Evolutionary conservation across 2,797 vertebrate genomes (phyloP).

Genomic region (Neosalanx taihuensis): DNA sequence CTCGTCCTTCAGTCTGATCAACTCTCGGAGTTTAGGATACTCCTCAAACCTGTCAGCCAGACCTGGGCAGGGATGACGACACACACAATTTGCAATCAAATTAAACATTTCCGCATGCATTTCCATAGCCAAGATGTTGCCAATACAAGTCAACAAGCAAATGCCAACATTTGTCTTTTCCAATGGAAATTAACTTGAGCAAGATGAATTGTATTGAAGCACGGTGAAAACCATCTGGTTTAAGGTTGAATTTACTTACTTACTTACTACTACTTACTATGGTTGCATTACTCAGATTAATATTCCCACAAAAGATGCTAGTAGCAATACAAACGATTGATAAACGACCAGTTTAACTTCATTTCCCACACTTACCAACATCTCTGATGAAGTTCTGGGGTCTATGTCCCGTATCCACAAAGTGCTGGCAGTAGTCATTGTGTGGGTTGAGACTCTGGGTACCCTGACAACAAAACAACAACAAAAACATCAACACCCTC

Average conservation of each 20-base stretch:
- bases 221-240: no score
- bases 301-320: background rate
- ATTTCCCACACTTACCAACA: slow-evolving; percentile 79
- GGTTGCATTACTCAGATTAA: background rate
- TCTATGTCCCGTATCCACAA: slow-evolving; percentile 95
- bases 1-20: slow-evolving; percentile 96
- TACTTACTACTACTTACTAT: no score
- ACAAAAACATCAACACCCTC: background rate
- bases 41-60: slow-evolving; percentile 98
- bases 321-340: background rate
- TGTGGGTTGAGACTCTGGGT: slow-evolving; percentile 97
- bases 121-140: no score
- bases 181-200: no score
- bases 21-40: slow-evolving; percentile 95
- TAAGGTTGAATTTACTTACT: no score
- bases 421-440: slow-evolving; percentile 98
- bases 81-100: background rate
- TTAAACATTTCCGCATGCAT: background rate
- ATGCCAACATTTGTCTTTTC: no score
- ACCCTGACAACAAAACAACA: slow-evolving; percentile 71
- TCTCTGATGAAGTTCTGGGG: slow-evolving; percentile 99
- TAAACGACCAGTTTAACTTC: no score
- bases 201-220: no score
- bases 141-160: no score
- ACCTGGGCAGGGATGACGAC: slow-evolving; percentile 62